A percentile compares a stretch with the other conserved stretches of the same genome.
phyloP scores from a whole-genome alignment of 2,888 invertebrate species.

The Gastracanthus pulcherrimus region DNA sequence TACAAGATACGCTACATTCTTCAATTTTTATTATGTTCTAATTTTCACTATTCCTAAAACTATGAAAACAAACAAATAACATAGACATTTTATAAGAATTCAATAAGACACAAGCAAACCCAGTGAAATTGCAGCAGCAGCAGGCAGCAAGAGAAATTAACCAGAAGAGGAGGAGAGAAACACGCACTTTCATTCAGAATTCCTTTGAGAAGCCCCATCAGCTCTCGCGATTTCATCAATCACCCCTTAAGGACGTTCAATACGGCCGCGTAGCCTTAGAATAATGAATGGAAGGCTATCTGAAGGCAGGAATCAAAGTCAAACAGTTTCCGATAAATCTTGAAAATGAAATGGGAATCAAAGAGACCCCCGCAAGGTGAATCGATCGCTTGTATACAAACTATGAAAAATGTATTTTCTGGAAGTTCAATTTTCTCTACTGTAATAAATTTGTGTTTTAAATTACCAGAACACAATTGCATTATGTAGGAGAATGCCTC shows the following conservation, averaged over 20 bases:
- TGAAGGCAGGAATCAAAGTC: constrained; percentile 12
- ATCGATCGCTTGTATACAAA: neutral
- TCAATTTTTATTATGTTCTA: no score
- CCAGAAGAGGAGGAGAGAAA: neutral
- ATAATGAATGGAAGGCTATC: constrained; percentile 35
- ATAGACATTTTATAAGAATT: no score
- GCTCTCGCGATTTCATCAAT: constrained; percentile 43
- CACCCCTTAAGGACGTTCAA: constrained; percentile 34
- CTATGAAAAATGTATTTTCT: neutral
- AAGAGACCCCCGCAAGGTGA: neutral
- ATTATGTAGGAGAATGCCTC: neutral
- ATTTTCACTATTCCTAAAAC: no score
- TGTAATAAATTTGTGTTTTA: neutral
- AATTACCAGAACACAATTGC: neutral
- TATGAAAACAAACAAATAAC: no score
- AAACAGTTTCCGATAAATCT: constrained; percentile 24
- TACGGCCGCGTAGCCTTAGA: neutral
- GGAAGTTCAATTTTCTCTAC: neutral
- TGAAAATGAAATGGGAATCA: neutral
- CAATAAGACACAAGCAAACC: neutral
- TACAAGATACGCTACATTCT: no score
- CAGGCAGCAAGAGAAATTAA: neutral
- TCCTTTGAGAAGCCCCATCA: neutral
- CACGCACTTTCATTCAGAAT: constrained; percentile 9
- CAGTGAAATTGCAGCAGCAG: neutral